phyloP scores from a whole-genome alignment of 2,113 vertebrate species.

The Rhodinocichla rosea region DNA sequence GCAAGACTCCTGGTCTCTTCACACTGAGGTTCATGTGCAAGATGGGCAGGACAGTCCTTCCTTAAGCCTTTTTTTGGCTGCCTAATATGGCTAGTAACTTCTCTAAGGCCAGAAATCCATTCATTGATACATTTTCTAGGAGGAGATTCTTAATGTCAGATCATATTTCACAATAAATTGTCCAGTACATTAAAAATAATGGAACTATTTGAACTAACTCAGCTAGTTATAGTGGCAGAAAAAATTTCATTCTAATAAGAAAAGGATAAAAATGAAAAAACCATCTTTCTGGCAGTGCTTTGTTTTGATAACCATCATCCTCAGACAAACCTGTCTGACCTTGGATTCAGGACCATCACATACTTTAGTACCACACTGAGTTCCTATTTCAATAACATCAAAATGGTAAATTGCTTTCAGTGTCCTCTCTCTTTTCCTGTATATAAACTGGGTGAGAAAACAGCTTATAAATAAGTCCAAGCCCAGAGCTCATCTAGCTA shows the following conservation, averaged over 20 bases:
- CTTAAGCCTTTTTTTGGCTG: background rate
- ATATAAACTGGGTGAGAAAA: background rate
- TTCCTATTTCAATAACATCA: conserved; percentile 9
- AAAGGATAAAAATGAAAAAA: background rate
- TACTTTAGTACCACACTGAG: background rate
- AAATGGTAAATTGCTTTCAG: conserved; percentile 24
- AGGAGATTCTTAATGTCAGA: background rate
- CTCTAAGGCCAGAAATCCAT: background rate
- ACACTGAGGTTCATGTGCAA: background rate
- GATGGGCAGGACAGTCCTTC: background rate
- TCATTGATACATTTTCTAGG: background rate
- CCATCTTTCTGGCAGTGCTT: background rate
- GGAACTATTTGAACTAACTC: background rate
- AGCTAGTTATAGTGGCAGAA: background rate
- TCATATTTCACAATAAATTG: background rate
- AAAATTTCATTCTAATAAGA: background rate
- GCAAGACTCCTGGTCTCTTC: background rate
- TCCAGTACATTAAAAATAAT: background rate
- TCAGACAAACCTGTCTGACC: background rate
- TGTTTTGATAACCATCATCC: background rate
- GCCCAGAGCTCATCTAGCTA: background rate
- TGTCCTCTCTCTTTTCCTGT: background rate
- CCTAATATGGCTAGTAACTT: background rate
- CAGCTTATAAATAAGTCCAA: background rate
- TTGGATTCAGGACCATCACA: conserved; percentile 1